Percentiles rank a stretch among this genome's conserved stretches.
These are phyloP conservation scores for Chrysogorgia sp. DNA, from an alignment of 92 coral and sea anemone species.

Conservation along the genomic window DNA sequence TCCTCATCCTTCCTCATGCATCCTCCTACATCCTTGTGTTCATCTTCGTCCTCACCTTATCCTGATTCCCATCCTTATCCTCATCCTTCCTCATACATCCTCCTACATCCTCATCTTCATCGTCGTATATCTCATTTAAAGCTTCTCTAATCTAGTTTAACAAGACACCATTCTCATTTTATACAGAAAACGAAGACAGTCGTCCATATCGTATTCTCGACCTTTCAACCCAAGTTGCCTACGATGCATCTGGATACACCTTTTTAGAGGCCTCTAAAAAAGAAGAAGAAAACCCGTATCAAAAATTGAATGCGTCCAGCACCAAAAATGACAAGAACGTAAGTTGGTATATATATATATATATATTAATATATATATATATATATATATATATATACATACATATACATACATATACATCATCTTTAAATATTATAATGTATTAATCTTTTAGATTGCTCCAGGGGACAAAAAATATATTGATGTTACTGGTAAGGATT, in stretches of 20 bases:
- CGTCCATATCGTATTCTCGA: slow-evolving; percentile 37
- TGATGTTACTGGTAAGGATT: too few species aligned
- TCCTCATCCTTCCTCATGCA: too few species aligned
- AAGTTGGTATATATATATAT: not conserved
- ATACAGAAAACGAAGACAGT: slow-evolving; percentile 35
- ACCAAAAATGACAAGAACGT: not conserved
- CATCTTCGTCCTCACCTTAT: too few species aligned
- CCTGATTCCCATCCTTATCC: too few species aligned
- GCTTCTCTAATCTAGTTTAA: too few species aligned
- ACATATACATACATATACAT: too few species aligned
- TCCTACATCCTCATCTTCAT: not conserved
- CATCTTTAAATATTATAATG: too few species aligned
- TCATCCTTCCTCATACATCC: not conserved
- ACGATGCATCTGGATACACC: slow-evolving; percentile 30
- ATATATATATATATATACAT: too few species aligned
- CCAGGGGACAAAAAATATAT: too few species aligned
- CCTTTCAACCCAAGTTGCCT: slow-evolving; percentile 20
- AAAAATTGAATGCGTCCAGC: slow-evolving; percentile 3
- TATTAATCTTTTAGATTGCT: too few species aligned
- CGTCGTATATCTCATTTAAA: not conserved
- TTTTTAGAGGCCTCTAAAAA: slow-evolving; percentile 16
- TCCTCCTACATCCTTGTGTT: too few species aligned
- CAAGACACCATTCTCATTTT: not conserved
- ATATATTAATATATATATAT: not conserved
- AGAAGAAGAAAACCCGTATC: slow-evolving; percentile 33